Base-by-base conservation (phyloP, 2,797 vertebrate genomes). In the Bufotes viridis region DNA sequence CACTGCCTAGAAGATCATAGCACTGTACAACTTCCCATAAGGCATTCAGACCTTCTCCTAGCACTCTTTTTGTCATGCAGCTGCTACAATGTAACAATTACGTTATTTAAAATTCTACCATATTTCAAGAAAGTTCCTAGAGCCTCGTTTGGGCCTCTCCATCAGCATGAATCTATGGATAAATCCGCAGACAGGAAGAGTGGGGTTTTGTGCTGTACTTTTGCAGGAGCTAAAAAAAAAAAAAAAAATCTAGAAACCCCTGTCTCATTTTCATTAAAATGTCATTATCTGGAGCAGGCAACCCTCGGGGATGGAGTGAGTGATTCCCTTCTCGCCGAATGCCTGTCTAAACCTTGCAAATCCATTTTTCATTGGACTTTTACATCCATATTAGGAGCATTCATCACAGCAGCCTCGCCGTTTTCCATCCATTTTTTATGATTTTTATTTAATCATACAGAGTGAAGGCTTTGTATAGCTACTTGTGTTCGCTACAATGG, bases 281-380 rank as follows among this genome's bases (percentile, higher is more conserved):
- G 60, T 92, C 90, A 89, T 89, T 92, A 87, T 87, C 88, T 86
- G 90, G 85, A 89, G 76, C 34, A 81, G 86, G 3, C 0, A 91
- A 86, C 90, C 91, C 91, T 87, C 85, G 81, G 91, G 91, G 91
- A 91, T 82, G 65, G 91, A 89, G 78, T 85, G 84, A 90, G 89
- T 90, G 74, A 90, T 84, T 76, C 70, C 89, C 78, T 87, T 89
- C 90, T 90, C 90, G 78, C 78, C 90, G 91, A 88, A 91, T 90
- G 63, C 78, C 88, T 0, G 12, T 89, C 92, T 92, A 93, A 94
- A 93, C 89, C 92, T 92, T 91, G 88, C 91, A 93, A 93, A 94
- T 92, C 92, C 92, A 91, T 91, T 93, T 93, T 93, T 94, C 94
- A 93, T 93, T 94, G 93, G 92, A 92, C 90, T 92, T 90, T 91